Base-by-base conservation (phyloP, 2,888 invertebrate genomes). In the Archips crataeganus region DNA sequence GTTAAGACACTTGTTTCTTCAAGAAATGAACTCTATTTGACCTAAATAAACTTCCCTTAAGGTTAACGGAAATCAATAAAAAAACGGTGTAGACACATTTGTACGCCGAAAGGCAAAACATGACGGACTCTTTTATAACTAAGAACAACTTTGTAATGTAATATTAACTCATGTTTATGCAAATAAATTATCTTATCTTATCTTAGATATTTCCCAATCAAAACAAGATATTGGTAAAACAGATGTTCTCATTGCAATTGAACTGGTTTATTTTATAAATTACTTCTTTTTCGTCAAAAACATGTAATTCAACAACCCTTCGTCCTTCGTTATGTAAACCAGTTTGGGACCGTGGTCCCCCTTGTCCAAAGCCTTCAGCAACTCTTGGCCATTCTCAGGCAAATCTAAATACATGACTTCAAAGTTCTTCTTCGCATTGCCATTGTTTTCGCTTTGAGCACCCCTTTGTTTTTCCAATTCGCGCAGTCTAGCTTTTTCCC, bases 341-440 rank as follows among this genome's bases (percentile, higher is more conserved):
- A 72, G 10, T 10, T n/a, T 15, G 1, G 72, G 72, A 3, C 36
- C 11, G 3, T 11, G 3, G 32, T 57, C 13, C n/a, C 23, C 1
- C 23, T 60, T 61, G 1, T 45, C 67, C 36, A 68, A 13, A n/a
- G 57, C 67, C 6, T 72, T 23, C 0, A 67, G 10, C 13, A 72
- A n/a, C 63, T 59, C 45, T 57, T 63, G 15, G 11, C 67, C 72
- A n/a, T 72, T 72, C 5, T 72, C 68, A 3, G 62, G 62, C 63
- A 72, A 47, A 47, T 72, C 57, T 47, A 72, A 63, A 59, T 68
- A 63, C 63, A 68, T 62, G 4, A 72, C 0, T 2, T 66, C 57
- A 5, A 54, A 36, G 11, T 34, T 54, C 45, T 49, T 64, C 47
- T 47, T 54, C 66, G 42, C 42, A 5, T n/a, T 23, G 13, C 11